Evolutionary conservation across 2,888 invertebrate genomes (phyloP).

Genomic region (Tineola bisselliella): DNA sequence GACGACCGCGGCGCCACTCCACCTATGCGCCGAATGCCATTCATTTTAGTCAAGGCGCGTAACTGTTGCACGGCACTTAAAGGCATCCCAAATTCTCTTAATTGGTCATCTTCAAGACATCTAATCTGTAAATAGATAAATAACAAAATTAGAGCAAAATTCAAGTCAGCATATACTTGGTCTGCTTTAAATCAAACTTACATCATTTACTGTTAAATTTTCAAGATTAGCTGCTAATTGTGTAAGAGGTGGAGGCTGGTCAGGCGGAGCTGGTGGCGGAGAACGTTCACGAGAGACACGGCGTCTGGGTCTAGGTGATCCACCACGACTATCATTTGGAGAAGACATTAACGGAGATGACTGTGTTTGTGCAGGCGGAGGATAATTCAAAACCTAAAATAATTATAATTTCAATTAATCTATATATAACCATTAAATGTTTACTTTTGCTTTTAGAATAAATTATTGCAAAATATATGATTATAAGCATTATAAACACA

Average conservation of each 20-base stretch:
- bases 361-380: conserved; percentile 49
- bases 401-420: not conserved
- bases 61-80: conserved; percentile 62
- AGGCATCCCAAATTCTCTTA: conserved; percentile 64
- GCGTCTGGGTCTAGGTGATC: conserved; percentile 70
- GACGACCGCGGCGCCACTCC: conserved; percentile 42
- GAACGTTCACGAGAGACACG: conserved; percentile 61
- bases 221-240: conserved; percentile 57
- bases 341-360: conserved; percentile 80
- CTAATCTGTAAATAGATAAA: conserved; percentile 55
- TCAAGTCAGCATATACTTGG: not conserved
- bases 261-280: conserved; percentile 30
- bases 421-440: no score
- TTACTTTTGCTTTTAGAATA: no score
- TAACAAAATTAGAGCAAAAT: not conserved
- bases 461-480: no score
- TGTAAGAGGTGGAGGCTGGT: conserved; percentile 27
- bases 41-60: conserved; percentile 67
- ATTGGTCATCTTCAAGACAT: conserved; percentile 71
- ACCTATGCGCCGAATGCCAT: conserved; percentile 62
- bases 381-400: conserved; percentile 53
- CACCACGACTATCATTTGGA: conserved; percentile 79
- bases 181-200: conserved; percentile 20
- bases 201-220: conserved; percentile 48
- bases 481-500: no score